phyloP scores from a whole-genome alignment of 2,797 vertebrate genomes.

The Ibycter americanus region DNA sequence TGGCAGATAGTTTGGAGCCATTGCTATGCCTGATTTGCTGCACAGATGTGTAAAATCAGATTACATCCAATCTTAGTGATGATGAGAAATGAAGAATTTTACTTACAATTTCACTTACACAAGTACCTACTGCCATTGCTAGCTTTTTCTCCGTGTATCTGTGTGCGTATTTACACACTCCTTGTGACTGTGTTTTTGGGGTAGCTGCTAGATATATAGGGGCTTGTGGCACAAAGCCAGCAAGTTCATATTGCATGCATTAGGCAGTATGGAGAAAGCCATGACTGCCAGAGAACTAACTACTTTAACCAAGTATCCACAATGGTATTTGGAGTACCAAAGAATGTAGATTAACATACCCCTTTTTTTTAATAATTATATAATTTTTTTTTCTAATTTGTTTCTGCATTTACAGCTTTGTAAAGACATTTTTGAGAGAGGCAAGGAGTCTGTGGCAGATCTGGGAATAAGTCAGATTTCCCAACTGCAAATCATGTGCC shows the following conservation, averaged over 20 bases:
- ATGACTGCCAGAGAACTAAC: background rate
- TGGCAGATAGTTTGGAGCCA: background rate
- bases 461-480: slow-evolving; percentile 20
- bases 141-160: background rate
- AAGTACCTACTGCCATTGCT: background rate
- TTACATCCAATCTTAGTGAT: background rate
- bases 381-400: background rate
- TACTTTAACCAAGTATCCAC: background rate
- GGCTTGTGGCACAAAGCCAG: background rate
- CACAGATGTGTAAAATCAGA: background rate
- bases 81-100: background rate
- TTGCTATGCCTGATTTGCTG: background rate
- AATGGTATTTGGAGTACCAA: background rate
- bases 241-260: background rate
- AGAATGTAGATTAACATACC: background rate
- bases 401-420: background rate
- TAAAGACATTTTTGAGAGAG: background rate
- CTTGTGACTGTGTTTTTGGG: background rate
- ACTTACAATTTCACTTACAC: background rate
- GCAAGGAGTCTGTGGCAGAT: background rate
- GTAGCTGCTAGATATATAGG: background rate
- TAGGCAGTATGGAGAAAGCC: background rate
- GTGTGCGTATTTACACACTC: background rate
- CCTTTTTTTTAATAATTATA: background rate
- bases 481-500: background rate